phyloP scores from a whole-genome alignment of 2,797 vertebrate species.

The Hephaestus fuliginosus region DNA sequence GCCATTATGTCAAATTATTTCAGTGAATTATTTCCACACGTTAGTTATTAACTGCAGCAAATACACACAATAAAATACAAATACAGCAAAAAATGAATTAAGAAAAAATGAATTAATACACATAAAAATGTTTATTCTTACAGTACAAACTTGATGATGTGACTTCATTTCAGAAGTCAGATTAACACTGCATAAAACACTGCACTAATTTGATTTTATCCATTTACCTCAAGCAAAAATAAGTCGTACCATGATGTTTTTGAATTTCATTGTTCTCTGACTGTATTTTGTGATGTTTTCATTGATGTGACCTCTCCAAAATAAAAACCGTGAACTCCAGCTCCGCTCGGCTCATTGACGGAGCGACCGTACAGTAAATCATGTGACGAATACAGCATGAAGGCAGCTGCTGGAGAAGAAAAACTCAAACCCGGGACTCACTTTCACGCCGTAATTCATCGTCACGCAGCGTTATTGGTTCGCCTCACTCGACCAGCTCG shows the following conservation, averaged over 20 bases:
- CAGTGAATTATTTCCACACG: too few species aligned
- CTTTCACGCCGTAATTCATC: slow-evolving; percentile 45
- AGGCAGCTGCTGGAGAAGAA: slow-evolving; percentile 8
- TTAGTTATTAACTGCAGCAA: too few species aligned
- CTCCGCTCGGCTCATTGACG: neutral
- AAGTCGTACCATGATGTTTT: neutral
- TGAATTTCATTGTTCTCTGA: neutral
- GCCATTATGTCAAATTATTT: neutral
- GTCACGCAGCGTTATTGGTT: slow-evolving; percentile 35
- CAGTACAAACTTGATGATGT: neutral
- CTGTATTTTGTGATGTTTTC: neutral
- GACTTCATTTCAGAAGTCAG: too few species aligned
- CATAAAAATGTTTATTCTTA: neutral
- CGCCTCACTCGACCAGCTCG: slow-evolving; percentile 46
- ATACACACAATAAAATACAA: neutral
- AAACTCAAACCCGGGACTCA: slow-evolving; percentile 3
- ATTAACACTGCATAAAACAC: neutral
- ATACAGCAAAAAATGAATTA: neutral
- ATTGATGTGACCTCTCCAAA: neutral
- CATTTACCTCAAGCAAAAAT: neutral
- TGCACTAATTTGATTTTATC: neutral
- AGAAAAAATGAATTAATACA: neutral
- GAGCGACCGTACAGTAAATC: slow-evolving; percentile 1
- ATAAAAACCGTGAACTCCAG: neutral
- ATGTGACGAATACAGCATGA: slow-evolving; percentile 18